A percentile compares a stretch with the other conserved stretches of the same genome.
phyloP scores from a whole-genome alignment of 1,140 invertebrate species.

The Artemia franciscana region DNA sequence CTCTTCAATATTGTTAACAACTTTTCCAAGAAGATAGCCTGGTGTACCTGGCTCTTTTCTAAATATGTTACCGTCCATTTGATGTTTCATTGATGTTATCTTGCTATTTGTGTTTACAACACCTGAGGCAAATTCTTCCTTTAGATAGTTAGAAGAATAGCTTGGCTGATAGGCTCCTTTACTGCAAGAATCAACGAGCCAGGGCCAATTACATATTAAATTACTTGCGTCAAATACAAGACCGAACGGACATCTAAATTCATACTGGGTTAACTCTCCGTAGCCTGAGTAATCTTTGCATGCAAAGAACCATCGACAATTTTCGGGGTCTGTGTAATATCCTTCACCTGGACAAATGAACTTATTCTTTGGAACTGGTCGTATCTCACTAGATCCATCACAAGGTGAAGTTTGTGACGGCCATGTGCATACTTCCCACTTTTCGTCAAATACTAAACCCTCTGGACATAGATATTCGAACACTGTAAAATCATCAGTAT shows the following conservation, averaged over 20 bases:
- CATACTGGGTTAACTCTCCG: constrained; percentile 38
- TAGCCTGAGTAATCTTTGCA: constrained; percentile 42
- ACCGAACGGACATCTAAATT: constrained; percentile 59
- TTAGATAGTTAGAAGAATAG: background rate
- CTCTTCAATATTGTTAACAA: background rate
- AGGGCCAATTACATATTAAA: constrained; percentile 54
- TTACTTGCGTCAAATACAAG: constrained; percentile 47
- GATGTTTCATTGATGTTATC: background rate
- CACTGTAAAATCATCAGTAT: constrained; percentile 42
- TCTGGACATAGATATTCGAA: constrained; percentile 60
- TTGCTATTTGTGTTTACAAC: background rate
- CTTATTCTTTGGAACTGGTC: constrained; percentile 34
- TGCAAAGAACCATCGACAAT: constrained; percentile 65
- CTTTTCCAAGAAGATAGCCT: constrained; percentile 5
- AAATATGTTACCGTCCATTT: background rate
- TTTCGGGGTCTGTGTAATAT: constrained; percentile 53
- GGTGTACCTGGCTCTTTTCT: constrained; percentile 3
- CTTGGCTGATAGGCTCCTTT: constrained; percentile 15
- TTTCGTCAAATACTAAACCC: constrained; percentile 52
- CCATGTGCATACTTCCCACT: constrained; percentile 57
- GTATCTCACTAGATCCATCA: constrained; percentile 30
- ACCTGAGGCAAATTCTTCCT: background rate
- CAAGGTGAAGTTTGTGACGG: constrained; percentile 45
- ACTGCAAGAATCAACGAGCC: constrained; percentile 42
- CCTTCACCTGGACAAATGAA: constrained; percentile 25